Percentiles rank a stretch among this genome's conserved stretches.
Conservation (phyloP, 1,140 invertebrate species). For the Drosophila setifemur region DNA sequence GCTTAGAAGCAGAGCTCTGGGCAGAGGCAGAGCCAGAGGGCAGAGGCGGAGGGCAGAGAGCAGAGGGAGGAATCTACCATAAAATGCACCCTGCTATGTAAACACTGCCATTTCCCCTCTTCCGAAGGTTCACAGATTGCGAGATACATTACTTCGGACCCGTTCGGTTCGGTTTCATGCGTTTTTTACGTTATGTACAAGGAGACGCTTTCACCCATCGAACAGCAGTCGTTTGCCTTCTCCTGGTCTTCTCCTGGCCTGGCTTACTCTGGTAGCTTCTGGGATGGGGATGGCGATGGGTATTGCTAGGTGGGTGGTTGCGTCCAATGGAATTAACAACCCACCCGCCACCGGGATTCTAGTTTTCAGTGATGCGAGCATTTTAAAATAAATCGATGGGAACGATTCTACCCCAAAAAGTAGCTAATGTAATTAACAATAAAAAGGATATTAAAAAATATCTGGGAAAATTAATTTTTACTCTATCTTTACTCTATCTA, state of each 20-base stretch:
- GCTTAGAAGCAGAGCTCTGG: constrained; percentile 13
- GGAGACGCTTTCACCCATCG: constrained; percentile 49
- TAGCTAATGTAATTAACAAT: too few species aligned
- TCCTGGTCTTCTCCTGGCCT: too few species aligned
- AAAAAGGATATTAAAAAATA: too few species aligned
- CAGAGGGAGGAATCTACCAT: constrained; percentile 33
- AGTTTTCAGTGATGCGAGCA: constrained; percentile 25
- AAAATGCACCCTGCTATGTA: constrained; percentile 74
- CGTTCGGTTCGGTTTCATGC: constrained; percentile 56
- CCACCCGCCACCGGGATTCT: constrained; percentile 22
- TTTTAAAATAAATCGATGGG: constrained; percentile 30
- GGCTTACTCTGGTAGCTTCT: constrained; percentile 21
- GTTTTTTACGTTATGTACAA: constrained; percentile 76
- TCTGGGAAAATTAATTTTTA: too few species aligned
- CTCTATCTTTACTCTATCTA: too few species aligned
- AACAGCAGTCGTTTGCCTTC: constrained; percentile 24
- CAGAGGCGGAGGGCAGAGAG: not conserved
- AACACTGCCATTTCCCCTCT: constrained; percentile 64
- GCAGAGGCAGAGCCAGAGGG: too few species aligned
- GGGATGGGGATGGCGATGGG: constrained; percentile 8
- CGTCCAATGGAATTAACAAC: constrained; percentile 46
- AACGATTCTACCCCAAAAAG: not conserved
- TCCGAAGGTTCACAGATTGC: constrained; percentile 52
- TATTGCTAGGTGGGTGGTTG: constrained; percentile 37
- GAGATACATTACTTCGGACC: constrained; percentile 61